These are phyloP conservation scores for Notolepis coatsorum DNA, from an alignment of 2,797 vertebrate genomes.

Conservation along the genomic window DNA sequence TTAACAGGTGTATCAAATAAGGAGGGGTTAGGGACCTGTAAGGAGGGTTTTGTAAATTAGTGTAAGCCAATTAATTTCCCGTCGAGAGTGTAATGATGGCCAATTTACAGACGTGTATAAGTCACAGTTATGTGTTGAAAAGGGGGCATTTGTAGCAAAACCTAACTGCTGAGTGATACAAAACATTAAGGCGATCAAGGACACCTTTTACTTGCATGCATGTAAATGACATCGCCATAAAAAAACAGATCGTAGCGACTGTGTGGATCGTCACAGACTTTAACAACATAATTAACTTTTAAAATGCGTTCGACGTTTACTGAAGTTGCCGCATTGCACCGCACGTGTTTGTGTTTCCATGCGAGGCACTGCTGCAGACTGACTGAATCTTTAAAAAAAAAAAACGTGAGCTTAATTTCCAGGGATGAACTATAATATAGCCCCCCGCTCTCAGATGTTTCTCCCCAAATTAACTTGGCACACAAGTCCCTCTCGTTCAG, in stretches of 20 bases:
- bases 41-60: no score
- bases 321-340: slow-evolving; percentile 38
- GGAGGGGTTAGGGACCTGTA: no score
- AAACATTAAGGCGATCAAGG: no score
- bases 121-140: no score
- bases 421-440: slow-evolving; percentile 47
- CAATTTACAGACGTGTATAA: no score
- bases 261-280: slow-evolving; percentile 27
- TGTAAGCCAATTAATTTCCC: no score
- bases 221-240: no score
- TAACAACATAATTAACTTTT: slow-evolving; percentile 37
- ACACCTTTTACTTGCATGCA: no score
- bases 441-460: slow-evolving; percentile 25
- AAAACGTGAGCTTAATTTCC: slow-evolving; percentile 41
- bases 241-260: slow-evolving; percentile 28
- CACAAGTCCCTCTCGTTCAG: slow-evolving; percentile 40
- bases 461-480: slow-evolving; percentile 54
- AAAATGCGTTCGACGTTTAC: slow-evolving; percentile 46
- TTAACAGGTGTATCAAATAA: no score
- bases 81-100: no score
- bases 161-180: no score
- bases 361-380: slow-evolving; percentile 19
- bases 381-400: slow-evolving; percentile 32
- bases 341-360: slow-evolving; percentile 35
- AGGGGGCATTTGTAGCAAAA: no score